Evolutionary conservation across 2,888 invertebrate species (phyloP).

Genomic region (Odontocolon sp.): DNA sequence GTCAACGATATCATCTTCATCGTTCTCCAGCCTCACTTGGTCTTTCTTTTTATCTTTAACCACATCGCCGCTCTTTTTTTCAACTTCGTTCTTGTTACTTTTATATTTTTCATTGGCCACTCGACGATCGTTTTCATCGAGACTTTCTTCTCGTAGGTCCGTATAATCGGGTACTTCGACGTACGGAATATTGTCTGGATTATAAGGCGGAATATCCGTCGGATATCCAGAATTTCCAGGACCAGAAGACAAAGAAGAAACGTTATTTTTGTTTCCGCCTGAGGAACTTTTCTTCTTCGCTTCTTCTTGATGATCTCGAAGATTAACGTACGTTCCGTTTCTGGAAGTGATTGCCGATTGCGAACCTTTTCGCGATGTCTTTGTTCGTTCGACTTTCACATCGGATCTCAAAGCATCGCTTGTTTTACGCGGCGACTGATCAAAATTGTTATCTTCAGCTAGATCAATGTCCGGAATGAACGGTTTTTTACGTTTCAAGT

Average conservation of each 20-base stretch:
- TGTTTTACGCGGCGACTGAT: not conserved
- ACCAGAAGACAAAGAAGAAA: not conserved
- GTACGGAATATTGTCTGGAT: slow-evolving; percentile 72
- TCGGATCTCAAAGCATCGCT: not conserved
- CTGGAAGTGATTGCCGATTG: not conserved
- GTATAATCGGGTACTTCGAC: slow-evolving; percentile 73
- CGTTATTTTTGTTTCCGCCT: not conserved
- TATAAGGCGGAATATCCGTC: slow-evolving; percentile 57
- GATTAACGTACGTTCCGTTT: slow-evolving; percentile 62
- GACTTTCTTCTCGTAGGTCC: slow-evolving; percentile 70
- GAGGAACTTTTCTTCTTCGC: not conserved
- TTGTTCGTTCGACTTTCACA: not conserved
- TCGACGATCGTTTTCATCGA: slow-evolving; percentile 67
- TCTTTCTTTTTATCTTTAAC: not conserved
- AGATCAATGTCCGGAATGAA: not conserved
- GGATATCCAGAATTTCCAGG: slow-evolving; percentile 12
- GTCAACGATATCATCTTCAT: slow-evolving; percentile 63
- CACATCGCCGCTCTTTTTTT: not conserved
- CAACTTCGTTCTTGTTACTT: not conserved
- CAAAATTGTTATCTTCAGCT: not conserved
- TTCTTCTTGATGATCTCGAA: slow-evolving; percentile 59
- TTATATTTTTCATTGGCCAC: slow-evolving; percentile 43
- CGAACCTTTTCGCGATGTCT: not conserved
- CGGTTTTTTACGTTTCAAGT: not conserved
- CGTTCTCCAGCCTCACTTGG: not conserved